Percentiles rank a stretch among this genome's conserved stretches.
phyloP scores from a whole-genome alignment of 2,888 invertebrate species.

The Ophioninae sp. region DNA sequence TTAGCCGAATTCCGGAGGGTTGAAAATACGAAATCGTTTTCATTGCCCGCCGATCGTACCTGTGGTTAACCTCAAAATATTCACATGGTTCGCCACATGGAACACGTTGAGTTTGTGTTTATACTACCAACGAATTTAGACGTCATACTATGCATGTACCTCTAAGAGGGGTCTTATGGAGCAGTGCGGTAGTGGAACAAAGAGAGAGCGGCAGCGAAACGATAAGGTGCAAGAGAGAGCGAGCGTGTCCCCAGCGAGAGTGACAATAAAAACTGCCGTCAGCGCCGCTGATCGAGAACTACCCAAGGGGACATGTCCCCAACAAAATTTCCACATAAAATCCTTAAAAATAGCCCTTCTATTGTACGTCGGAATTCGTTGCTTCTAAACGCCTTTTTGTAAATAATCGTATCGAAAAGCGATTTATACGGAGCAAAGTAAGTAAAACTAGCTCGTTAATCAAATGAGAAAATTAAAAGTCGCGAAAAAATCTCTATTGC shows the following conservation, averaged over 20 bases:
- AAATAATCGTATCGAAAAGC: neutral
- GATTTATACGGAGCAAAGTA: neutral
- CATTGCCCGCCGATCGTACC: neutral
- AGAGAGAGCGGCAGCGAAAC: no score
- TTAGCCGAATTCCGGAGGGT: neutral
- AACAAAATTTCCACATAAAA: no score
- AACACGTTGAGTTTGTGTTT: neutral
- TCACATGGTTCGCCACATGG: slow-evolving; percentile 2
- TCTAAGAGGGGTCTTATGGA: no score
- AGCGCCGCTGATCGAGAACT: no score
- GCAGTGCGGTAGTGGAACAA: no score
- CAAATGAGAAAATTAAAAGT: neutral
- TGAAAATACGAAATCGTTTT: neutral
- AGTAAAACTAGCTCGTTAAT: neutral
- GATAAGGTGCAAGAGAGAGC: no score
- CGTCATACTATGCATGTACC: no score
- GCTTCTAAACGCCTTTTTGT: neutral
- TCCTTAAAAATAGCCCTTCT: no score
- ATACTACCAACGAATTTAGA: neutral
- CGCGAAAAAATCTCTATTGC: neutral
- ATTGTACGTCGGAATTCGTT: neutral
- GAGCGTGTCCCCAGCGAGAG: no score
- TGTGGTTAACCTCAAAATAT: slow-evolving; percentile 4
- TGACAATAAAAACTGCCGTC: no score
- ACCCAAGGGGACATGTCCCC: no score